Evolutionary conservation across 2,888 invertebrate species (phyloP), one percentile per base, ranked within the genome.

Genomic region (Monopis laevigella): DNA sequence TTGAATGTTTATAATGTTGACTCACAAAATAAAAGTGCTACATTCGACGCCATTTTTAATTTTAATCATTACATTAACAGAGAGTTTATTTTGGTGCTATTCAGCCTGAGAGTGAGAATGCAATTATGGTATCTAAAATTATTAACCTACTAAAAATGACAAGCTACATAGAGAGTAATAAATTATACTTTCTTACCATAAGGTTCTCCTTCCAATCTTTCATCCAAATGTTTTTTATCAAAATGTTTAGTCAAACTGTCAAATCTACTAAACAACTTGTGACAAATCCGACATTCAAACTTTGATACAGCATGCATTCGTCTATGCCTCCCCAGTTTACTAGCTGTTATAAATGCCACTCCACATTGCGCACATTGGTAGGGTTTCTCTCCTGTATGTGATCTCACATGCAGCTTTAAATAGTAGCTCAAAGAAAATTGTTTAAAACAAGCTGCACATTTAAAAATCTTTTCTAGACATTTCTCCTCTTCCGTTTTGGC

Each of bases 351-450:
- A 40, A 80, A 80, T 0, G 70, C 65, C 45, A 74, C 68, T 0
- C 74, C 74, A 14, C 78, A 80, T 2, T 61, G 53, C 0, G 53
- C 56, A 24, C 78, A 80, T 0, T 59, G 59, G 47, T 80, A 80
- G 0, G 78, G 78, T 30, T 78, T 80, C 35, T 80, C 78, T 48
- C 75, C 78, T 45, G 78, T 80, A 48, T 80, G 78, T 1, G 78
- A 78, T 30, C 78, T 54, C 0, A 80, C 78, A 29, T 80, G 78
- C 6, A 80, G 48, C 36, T 73, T 70, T 32, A 80, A 56, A 46
- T 80, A 80, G 44, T 80, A 80, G 46, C 78, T 74, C 13, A 80
- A 48, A 0, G 67, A 60, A 36, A 80, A 80, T 41, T 74, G 70
- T 36, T 78, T 80, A 24, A 65, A 59, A 46, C 78, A 80, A 0